Evolutionary conservation across 2,797 vertebrate genomes (phyloP), one percentile per base, ranked within the genome.

Genomic region (Sebastes taczanowskii): DNA sequence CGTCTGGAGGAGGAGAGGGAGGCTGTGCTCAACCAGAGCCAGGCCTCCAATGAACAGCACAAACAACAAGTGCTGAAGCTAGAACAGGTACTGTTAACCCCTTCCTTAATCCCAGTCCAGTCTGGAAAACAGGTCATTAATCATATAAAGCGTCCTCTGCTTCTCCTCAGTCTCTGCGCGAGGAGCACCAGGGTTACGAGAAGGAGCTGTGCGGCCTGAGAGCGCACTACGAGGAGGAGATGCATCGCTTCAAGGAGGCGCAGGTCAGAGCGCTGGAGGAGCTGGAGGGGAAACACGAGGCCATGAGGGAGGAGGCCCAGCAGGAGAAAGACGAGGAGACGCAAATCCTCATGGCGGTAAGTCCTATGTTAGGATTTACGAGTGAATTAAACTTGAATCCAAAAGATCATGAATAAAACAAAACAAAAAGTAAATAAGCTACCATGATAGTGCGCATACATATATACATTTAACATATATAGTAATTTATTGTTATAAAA

Each of bases 161-260:
- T 60, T 6, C 3, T 7, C 61, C 13, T 79, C 86, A 99, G 98
- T 96, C 96, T 83, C 96, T 99, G 83, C 96, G 96, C 5, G 98
- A 99, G 94, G 97, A 98, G 91, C 97, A 97, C 84, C 97, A 98
- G 92, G 95, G 94, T 87, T 99, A 98, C 30, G 98, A 99, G 93
- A 97, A 97, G 93, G 98, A 99, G 92, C 94, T 99, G 58, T 94
- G 96, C 81, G 95, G 95, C 85, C 86, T 98, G 77, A 95, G 97
- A 67, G 95, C 92, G 6, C 97, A 96, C 84, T 95, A 97, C 30
- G 97, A 99, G 94, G 97, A 97, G 83, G 98, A 99, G 89, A 94
- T 96, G 32, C 91, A 90, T 27, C 96, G 96, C 22, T 94, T 97
- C 91, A 97, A 96, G 78, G 97, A 99, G 83, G 95, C 96, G 20